phyloP scores from a whole-genome alignment of 2,797 vertebrate species.

The Danio tinwini region DNA sequence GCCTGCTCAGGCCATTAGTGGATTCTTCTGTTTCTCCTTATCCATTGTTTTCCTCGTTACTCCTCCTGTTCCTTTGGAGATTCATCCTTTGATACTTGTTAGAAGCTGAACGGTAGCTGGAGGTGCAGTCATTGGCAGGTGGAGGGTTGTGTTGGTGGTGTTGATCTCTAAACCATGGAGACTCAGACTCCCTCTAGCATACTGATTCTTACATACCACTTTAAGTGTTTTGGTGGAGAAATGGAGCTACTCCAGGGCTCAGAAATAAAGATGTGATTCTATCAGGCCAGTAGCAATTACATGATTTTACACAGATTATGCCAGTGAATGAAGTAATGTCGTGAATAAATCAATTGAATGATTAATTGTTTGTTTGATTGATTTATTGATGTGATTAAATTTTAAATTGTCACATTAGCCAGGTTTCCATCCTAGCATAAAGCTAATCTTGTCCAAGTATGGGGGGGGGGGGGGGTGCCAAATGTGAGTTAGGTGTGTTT shows the following conservation, averaged over 20 bases:
- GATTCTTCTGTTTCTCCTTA: not conserved
- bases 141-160: constrained; percentile 53
- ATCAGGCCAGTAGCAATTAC: not conserved
- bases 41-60: constrained; percentile 26
- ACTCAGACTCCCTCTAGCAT: not conserved
- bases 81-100: constrained; percentile 4
- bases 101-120: constrained; percentile 55
- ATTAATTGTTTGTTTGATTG: too few relatives aligned
- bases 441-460: too few relatives aligned
- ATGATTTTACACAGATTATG: too few relatives aligned
- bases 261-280: not conserved
- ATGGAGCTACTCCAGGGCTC: not conserved
- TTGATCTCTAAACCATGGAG: constrained; percentile 40
- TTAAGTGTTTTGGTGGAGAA: not conserved
- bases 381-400: too few relatives aligned
- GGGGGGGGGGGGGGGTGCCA: too few relatives aligned
- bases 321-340: too few relatives aligned
- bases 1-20: constrained; percentile 10
- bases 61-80: not conserved
- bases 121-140: constrained; percentile 54
- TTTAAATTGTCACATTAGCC: too few relatives aligned
- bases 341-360: too few relatives aligned
- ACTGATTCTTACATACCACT: not conserved
- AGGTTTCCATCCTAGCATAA: too few relatives aligned
- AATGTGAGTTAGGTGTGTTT: too few relatives aligned